phyloP scores from a whole-genome alignment of 2,113 vertebrate species.

The Cyprinodon variegatus region DNA sequence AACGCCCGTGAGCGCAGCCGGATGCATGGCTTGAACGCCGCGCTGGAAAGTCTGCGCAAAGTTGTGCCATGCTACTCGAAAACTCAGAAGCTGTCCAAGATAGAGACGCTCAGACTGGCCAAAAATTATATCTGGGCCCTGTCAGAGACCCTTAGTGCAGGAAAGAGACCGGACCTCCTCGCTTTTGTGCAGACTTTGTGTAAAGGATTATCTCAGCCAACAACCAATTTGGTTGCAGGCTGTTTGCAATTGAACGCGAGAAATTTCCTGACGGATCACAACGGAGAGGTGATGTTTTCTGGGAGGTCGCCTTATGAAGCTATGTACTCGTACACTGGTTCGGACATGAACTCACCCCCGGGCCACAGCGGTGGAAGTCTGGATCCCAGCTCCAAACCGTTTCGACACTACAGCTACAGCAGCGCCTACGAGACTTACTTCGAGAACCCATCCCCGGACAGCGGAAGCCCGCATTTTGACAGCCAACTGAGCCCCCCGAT shows the following conservation, averaged over 20 bases:
- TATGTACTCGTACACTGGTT: slow-evolving; percentile 91
- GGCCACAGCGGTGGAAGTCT: slow-evolving; percentile 82
- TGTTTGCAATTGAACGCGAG: slow-evolving; percentile 97
- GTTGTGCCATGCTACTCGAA: slow-evolving; percentile 99
- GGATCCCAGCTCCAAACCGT: slow-evolving; percentile 88
- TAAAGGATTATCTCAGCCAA: slow-evolving; percentile 98
- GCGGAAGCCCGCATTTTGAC: slow-evolving; percentile 93
- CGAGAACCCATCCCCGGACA: slow-evolving; percentile 92
- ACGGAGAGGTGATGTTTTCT: slow-evolving; percentile 88
- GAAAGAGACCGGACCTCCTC: slow-evolving; percentile 96
- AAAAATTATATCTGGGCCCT: slow-evolving; percentile 99
- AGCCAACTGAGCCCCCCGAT: slow-evolving; percentile 93
- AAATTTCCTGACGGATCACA: slow-evolving; percentile 95
- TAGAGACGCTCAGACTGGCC: slow-evolving; percentile 95
- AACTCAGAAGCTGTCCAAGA: slow-evolving; percentile 99
- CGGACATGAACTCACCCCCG: slow-evolving; percentile 87
- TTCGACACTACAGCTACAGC: slow-evolving; percentile 94
- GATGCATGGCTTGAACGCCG: slow-evolving; percentile 96
- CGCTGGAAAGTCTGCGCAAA: slow-evolving; percentile 97
- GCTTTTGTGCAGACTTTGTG: slow-evolving; percentile 98
- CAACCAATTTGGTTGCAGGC: slow-evolving; percentile 98
- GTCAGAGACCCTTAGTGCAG: slow-evolving; percentile 95
- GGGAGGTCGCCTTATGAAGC: slow-evolving; percentile 89
- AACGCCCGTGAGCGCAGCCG: slow-evolving; percentile 93
- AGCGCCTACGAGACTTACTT: slow-evolving; percentile 94